These are phyloP conservation scores for Xylota segnis DNA, from an alignment of 2,888 invertebrate genomes.

Conservation along the genomic window DNA sequence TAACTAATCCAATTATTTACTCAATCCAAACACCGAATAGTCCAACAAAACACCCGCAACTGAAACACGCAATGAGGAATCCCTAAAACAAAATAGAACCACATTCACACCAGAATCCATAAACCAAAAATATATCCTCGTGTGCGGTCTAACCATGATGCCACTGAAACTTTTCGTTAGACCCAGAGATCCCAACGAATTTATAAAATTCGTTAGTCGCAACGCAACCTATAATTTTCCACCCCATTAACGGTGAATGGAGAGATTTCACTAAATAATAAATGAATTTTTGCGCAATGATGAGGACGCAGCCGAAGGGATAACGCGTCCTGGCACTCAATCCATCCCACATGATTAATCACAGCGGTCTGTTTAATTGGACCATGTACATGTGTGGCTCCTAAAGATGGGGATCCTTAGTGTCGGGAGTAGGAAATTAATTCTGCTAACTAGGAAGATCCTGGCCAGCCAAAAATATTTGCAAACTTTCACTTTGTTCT, in stretches of 20 bases:
- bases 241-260: constrained; percentile 71
- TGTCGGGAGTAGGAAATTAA: constrained; percentile 36
- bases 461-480: background rate
- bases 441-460: constrained; percentile 23
- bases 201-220: constrained; percentile 63
- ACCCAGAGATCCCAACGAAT: constrained; percentile 56
- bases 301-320: constrained; percentile 11
- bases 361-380: constrained; percentile 66
- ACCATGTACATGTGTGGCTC: constrained; percentile 55
- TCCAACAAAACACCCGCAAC: constrained; percentile 52
- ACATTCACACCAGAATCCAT: constrained; percentile 66
- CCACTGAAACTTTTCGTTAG: constrained; percentile 60
- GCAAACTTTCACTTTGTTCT: background rate
- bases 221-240: constrained; percentile 70
- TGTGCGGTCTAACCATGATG: constrained; percentile 57
- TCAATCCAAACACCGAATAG: constrained; percentile 33
- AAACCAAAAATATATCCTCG: constrained; percentile 66
- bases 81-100: constrained; percentile 53
- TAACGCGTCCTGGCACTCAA: constrained; percentile 34
- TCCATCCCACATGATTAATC: constrained; percentile 66
- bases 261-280: constrained; percentile 69
- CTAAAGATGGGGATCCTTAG: constrained; percentile 51
- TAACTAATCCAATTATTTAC: constrained; percentile 59
- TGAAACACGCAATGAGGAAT: constrained; percentile 51
- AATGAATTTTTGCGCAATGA: constrained; percentile 60